Evolutionary conservation across 2,113 vertebrate species (phyloP).

Genomic region (Siphamia tubifer): DNA sequence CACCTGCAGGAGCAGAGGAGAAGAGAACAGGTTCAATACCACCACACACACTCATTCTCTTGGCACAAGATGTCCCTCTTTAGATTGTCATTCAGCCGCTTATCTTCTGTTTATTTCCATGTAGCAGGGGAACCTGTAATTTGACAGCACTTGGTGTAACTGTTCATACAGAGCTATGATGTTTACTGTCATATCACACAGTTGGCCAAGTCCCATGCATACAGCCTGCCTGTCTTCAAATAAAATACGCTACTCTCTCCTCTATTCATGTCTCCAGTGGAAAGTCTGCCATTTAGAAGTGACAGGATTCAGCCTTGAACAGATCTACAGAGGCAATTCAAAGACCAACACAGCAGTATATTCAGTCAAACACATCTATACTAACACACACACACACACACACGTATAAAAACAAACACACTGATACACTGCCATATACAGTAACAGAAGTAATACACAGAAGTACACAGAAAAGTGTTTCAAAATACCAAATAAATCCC

Average conservation of each 20-base stretch:
- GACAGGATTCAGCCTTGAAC: constrained; percentile 52
- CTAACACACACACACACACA: background rate
- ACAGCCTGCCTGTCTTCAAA: constrained; percentile 25
- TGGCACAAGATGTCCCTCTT: background rate
- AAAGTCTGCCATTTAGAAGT: constrained; percentile 43
- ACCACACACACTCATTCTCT: constrained; percentile 5
- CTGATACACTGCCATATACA: background rate
- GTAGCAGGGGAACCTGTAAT: constrained; percentile 3
- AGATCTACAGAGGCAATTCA: constrained; percentile 50
- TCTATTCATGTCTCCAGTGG: constrained; percentile 33
- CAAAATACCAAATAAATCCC: background rate
- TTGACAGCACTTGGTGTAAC: constrained; percentile 19
- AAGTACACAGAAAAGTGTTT: background rate
- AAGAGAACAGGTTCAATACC: background rate
- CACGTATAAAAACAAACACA: constrained; percentile 1
- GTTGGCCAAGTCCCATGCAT: constrained; percentile 24
- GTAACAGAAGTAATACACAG: background rate
- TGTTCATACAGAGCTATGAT: constrained; percentile 24
- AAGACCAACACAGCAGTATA: constrained; percentile 14
- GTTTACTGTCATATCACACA: constrained; percentile 51
- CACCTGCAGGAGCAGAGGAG: constrained; percentile 81
- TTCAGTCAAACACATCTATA: background rate
- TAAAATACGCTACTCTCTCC: constrained; percentile 26
- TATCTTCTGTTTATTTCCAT: constrained; percentile 18
- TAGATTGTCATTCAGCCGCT: constrained; percentile 5